phyloP scores from a whole-genome alignment of 2,797 vertebrate species.

The Cirrhinus mrigala region DNA sequence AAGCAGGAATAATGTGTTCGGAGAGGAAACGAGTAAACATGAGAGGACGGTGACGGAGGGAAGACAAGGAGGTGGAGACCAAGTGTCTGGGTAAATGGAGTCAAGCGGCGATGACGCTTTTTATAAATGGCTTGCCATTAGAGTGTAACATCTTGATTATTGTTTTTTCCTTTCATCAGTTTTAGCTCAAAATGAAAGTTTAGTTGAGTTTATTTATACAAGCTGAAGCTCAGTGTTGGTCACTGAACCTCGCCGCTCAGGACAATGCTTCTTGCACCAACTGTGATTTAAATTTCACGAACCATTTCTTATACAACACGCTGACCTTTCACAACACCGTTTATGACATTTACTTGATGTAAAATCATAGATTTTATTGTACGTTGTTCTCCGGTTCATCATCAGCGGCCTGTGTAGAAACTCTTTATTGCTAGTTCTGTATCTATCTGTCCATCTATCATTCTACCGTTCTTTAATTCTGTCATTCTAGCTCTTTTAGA shows the following conservation, averaged over 20 bases:
- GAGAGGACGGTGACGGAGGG: slow-evolving; percentile 15
- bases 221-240: background rate
- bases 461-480: no score
- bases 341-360: slow-evolving; percentile 1
- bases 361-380: slow-evolving; percentile 20
- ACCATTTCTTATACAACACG: background rate
- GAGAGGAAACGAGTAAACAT: slow-evolving; percentile 1
- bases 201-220: background rate
- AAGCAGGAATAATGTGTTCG: background rate
- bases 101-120: slow-evolving; percentile 61
- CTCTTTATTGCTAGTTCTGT: background rate
- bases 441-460: no score
- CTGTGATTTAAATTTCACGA: slow-evolving; percentile 34
- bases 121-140: slow-evolving; percentile 74
- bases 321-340: slow-evolving; percentile 5
- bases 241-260: background rate
- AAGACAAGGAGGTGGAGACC: background rate
- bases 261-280: background rate
- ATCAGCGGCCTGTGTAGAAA: background rate
- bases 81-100: slow-evolving; percentile 8
- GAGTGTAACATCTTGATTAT: slow-evolving; percentile 77
- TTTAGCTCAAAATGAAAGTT: slow-evolving; percentile 65
- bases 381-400: slow-evolving; percentile 2
- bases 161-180: slow-evolving; percentile 68
- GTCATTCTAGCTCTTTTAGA: no score